These are phyloP conservation scores for Paralinhomoeus sp. DNA, from an alignment of 2,888 invertebrate genomes.

Conservation along the genomic window DNA sequence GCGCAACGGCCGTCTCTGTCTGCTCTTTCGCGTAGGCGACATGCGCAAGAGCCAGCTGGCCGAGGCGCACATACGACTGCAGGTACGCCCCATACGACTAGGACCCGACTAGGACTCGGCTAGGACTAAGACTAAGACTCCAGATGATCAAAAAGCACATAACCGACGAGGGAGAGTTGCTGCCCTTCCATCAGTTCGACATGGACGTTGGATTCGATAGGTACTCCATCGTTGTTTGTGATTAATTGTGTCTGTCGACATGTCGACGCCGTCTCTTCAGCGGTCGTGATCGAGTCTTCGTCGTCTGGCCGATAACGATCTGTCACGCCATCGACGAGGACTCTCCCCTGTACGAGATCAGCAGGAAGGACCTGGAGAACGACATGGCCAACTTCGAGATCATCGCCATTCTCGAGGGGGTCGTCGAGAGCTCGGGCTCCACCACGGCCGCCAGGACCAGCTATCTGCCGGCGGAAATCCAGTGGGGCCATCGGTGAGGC, in stretches of 20 bases:
- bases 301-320: slow-evolving; percentile 93
- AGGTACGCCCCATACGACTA: slow-evolving; percentile 13
- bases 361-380: neutral
- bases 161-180: slow-evolving; percentile 67
- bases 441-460: slow-evolving; percentile 34
- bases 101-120: no score
- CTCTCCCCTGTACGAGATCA: slow-evolving; percentile 68
- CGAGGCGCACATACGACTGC: slow-evolving; percentile 76
- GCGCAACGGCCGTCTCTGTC: slow-evolving; percentile 20
- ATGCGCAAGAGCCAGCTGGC: slow-evolving; percentile 58
- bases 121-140: no score
- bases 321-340: slow-evolving; percentile 77
- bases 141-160: slow-evolving; percentile 81
- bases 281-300: slow-evolving; percentile 60
- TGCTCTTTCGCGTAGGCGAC: slow-evolving; percentile 24
- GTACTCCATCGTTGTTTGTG: no score
- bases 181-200: slow-evolving; percentile 84
- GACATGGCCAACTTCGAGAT: slow-evolving; percentile 63
- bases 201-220: slow-evolving; percentile 38
- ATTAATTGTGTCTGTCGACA: no score
- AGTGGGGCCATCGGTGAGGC: slow-evolving; percentile 20
- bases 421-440: slow-evolving; percentile 60
- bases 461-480: slow-evolving; percentile 29
- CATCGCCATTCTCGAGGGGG: slow-evolving; percentile 78
- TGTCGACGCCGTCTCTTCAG: no score